A percentile compares a stretch with the other conserved stretches of the same genome.
These are phyloP conservation scores for Gymnodraco acuticeps DNA, from an alignment of 2,797 vertebrate genomes.

Conservation along the genomic window DNA sequence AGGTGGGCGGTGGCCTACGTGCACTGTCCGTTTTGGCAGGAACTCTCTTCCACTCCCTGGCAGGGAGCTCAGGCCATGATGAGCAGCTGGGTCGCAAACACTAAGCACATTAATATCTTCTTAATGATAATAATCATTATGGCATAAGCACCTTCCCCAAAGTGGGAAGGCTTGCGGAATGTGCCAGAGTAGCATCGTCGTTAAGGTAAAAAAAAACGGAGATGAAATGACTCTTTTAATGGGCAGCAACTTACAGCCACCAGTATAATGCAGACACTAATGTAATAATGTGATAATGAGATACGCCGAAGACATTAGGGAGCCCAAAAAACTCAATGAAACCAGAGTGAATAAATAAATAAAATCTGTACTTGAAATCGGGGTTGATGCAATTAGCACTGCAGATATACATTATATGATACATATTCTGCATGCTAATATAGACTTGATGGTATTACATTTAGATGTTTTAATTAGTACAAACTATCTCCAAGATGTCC, in stretches of 20 bases:
- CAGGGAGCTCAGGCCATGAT: constrained; percentile 94
- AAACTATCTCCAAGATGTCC: constrained; percentile 23
- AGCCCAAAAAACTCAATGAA: constrained; percentile 68
- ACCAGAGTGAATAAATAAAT: constrained; percentile 74
- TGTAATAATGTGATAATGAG: constrained; percentile 82
- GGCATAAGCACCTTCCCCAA: constrained; percentile 99
- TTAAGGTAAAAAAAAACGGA: constrained; percentile 78
- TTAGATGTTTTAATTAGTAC: constrained; percentile 46
- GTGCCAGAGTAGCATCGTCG: constrained; percentile 81
- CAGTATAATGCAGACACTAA: constrained; percentile 79
- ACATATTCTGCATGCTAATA: constrained; percentile 25
- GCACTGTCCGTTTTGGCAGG: constrained; percentile 81
- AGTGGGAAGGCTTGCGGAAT: constrained; percentile 90
- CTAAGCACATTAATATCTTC: constrained; percentile 99
- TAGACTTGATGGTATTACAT: constrained; percentile 16
- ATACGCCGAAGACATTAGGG: constrained; percentile 73
- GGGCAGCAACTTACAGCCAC: constrained; percentile 79
- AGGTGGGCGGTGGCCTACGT: constrained; percentile 87
- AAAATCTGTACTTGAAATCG: constrained; percentile 72
- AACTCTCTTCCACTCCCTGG: constrained; percentile 59
- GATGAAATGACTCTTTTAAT: constrained; percentile 83
- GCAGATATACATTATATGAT: constrained; percentile 31
- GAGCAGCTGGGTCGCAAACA: constrained; percentile 99
- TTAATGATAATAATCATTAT: constrained; percentile 99
- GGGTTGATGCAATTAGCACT: constrained; percentile 45